Evolutionary conservation across 2,888 invertebrate species (phyloP).

Genomic region (Euphydryas editha): DNA sequence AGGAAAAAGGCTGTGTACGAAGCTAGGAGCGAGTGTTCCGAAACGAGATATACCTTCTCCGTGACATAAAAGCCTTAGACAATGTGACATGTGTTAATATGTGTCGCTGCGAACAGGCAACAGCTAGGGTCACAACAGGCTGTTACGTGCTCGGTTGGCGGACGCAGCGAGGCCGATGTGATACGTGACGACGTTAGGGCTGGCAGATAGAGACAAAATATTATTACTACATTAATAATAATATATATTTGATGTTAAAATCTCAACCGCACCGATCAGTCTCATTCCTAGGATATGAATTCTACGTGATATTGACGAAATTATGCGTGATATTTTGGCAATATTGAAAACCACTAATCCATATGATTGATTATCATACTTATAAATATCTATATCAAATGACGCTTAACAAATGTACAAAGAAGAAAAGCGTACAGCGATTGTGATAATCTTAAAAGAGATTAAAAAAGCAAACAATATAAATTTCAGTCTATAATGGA

Average conservation of each 20-base stretch:
- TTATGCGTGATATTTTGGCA: no score
- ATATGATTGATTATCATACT: no score
- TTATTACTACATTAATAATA: not conserved
- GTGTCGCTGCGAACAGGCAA: conserved; percentile 19
- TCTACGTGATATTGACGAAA: no score
- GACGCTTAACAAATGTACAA: no score
- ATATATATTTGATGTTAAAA: not conserved
- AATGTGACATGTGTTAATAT: conserved; percentile 34
- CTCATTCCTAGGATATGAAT: no score
- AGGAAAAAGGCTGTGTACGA: not conserved
- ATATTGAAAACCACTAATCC: no score
- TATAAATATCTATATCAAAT: no score
- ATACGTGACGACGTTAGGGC: conserved; percentile 35
- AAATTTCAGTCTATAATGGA: no score
- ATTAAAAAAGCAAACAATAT: no score
- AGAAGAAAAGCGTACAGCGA: not conserved
- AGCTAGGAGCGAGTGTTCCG: not conserved
- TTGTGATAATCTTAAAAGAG: not conserved
- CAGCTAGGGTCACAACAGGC: conserved; percentile 15
- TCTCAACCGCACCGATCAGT: no score
- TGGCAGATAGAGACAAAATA: conserved; percentile 15
- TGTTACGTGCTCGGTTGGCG: conserved; percentile 31
- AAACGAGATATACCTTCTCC: not conserved
- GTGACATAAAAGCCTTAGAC: conserved; percentile 28
- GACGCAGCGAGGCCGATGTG: conserved; percentile 35